phyloP scores from a whole-genome alignment of 2,888 invertebrate genomes.

The Blera fallax region DNA sequence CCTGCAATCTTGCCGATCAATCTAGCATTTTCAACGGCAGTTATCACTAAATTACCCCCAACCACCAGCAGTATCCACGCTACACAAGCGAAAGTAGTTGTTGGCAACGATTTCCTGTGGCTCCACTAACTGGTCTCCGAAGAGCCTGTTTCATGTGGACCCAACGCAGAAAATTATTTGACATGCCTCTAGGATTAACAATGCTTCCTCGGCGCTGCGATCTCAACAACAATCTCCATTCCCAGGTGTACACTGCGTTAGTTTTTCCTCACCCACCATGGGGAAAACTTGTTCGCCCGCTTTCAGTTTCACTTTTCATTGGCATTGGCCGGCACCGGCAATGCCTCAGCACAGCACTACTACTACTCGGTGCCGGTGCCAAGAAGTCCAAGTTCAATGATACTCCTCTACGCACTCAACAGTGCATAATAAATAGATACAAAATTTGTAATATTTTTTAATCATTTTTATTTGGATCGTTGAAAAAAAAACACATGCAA shows the following conservation, averaged over 20 bases:
- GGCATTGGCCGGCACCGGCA: conserved; percentile 41
- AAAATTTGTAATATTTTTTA: conserved; percentile 8
- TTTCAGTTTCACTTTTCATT: conserved; percentile 68
- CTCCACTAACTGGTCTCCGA: conserved; percentile 7
- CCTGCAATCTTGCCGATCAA: conserved; percentile 11
- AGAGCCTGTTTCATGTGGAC: conserved; percentile 33
- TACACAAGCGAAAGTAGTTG: conserved; percentile 61
- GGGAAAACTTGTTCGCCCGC: conserved; percentile 51
- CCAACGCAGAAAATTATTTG: conserved; percentile 44
- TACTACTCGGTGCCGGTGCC: background rate
- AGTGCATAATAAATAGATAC: background rate
- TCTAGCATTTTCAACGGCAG: conserved; percentile 50
- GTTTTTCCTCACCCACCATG: background rate
- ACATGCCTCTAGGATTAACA: conserved; percentile 55
- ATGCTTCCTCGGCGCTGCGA: conserved; percentile 28
- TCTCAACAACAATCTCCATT: conserved; percentile 1
- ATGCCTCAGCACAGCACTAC: background rate
- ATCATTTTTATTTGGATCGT: conserved; percentile 63
- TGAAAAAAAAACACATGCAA: conserved; percentile 50
- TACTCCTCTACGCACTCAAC: conserved; percentile 6
- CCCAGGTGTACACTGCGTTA: background rate
- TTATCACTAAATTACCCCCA: conserved; percentile 63
- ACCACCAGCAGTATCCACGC: background rate
- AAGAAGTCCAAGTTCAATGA: conserved; percentile 70
- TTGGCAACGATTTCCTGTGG: conserved; percentile 46